Conservation (phyloP, 2,888 invertebrate species). For the Netelia virgata region DNA sequence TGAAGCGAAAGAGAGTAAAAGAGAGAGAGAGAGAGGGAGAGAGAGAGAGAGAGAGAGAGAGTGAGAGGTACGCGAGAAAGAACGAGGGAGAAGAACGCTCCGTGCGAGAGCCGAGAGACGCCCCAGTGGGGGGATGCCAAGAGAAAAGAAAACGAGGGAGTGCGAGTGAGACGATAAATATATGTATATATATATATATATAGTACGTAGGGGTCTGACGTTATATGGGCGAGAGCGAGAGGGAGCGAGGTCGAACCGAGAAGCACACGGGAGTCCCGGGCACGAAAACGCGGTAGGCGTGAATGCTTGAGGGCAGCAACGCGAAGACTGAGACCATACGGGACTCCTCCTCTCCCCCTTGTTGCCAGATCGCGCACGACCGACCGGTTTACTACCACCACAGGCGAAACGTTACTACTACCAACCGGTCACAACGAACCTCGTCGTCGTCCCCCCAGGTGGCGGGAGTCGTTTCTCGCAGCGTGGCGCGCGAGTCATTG, state of each 20-base stretch:
- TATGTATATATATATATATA: background rate
- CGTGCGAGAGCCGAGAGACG: conserved; percentile 30
- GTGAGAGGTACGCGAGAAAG: background rate
- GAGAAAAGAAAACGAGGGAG: conserved; percentile 21
- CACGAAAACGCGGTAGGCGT: conserved; percentile 83
- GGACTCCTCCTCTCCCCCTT: conserved; percentile 83
- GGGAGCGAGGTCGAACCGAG: conserved; percentile 37
- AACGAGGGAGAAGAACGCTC: no score
- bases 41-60: conserved; percentile 7
- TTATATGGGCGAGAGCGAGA: conserved; percentile 29
- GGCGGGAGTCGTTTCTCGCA: conserved; percentile 55
- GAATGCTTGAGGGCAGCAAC: conserved; percentile 84
- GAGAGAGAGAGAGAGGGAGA: conserved; percentile 10
- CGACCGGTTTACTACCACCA: conserved; percentile 55
- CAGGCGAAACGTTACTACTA: conserved; percentile 38
- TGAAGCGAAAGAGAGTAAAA: conserved; percentile 57
- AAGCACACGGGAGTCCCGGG: conserved; percentile 65
- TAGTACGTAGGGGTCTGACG: background rate
- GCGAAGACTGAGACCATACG: conserved; percentile 82
- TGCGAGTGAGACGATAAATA: conserved; percentile 51
- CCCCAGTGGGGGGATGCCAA: conserved; percentile 47
- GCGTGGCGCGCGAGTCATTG: conserved; percentile 23
- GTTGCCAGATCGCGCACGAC: conserved; percentile 65
- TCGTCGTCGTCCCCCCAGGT: conserved; percentile 41
- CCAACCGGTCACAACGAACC: background rate